Evolutionary conservation across 2,113 vertebrate species (phyloP), one percentile per base, ranked within the genome.

Genomic region (Malurus cyaneus): DNA sequence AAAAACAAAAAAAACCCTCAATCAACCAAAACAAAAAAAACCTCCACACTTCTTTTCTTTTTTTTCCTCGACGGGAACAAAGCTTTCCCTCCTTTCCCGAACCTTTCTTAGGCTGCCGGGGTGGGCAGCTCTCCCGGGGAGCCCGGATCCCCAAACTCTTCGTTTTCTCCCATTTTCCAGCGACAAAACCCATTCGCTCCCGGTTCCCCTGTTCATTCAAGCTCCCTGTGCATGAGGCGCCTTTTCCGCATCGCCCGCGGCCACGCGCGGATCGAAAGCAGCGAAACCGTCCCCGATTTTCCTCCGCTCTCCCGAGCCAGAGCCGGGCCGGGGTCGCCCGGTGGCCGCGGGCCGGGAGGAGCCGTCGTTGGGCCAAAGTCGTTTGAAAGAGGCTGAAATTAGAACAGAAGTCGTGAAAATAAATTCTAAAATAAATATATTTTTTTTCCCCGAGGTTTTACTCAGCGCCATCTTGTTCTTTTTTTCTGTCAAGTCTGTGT

Each of bases 351-450:
- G 34, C 52, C 18, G 4, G 29, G 36, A 77, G n/a, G 18, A 71
- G 34, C 67, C 28, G 32, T 24, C 34, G 18, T 41, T 73, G 50
- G 61, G 66, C n/a, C 46, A 71, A 91, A 86, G 59, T 89, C 62
- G 81, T 86, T 93, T 54, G 72, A 54, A 66, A 76, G 23, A 56
- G 5, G 32, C 91, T 87, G 73, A 83, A 87, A 92, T 42, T 16
- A 25, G 69, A 92, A 56, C 18, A 72, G 72, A 91, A 80, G 10
- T 82, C 2, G 4, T 42, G 31, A 7, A 11, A 34, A 70, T 57
- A 41, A 28, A 5, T 3, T 7, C 36, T 49, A 23, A 14, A 34
- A 23, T 34, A 12, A 32, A 20, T 14, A 3, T 20, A 14, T 56
- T 1, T 44, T 12, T 71, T 50, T 61, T n/a, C n/a, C 8, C 11